Evolutionary conservation across 2,888 invertebrate genomes (phyloP).

Genomic region (Chymomyza caudatula): DNA sequence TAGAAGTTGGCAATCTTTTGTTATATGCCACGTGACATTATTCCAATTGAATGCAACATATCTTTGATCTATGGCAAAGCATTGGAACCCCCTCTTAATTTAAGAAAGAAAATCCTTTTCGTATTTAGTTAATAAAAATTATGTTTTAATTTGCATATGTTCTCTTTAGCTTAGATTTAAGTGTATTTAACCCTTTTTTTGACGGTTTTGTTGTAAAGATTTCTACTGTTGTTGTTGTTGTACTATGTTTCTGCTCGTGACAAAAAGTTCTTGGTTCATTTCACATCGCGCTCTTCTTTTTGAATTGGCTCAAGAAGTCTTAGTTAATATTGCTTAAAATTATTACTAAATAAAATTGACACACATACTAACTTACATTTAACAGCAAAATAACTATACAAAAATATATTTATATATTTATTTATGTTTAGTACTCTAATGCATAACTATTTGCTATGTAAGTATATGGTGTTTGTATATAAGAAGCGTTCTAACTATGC

Average conservation of each 20-base stretch:
- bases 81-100: conserved; percentile 18
- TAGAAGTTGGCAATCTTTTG: conserved; percentile 43
- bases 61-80: conserved; percentile 52
- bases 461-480: conserved; percentile 36
- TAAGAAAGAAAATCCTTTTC: not conserved
- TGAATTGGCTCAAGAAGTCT: conserved; percentile 20
- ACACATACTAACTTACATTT: conserved; percentile 39
- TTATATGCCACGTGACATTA: conserved; percentile 68
- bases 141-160: conserved; percentile 18
- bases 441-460: conserved; percentile 18
- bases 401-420: conserved; percentile 50
- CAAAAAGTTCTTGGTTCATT: conserved; percentile 34
- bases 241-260: conserved; percentile 75
- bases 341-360: conserved; percentile 39
- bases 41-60: conserved; percentile 51
- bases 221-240: conserved; percentile 64
- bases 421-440: no score
- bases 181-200: not conserved
- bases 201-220: conserved; percentile 45
- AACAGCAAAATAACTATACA: conserved; percentile 62
- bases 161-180: conserved; percentile 17
- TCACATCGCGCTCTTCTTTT: not conserved
- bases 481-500: conserved; percentile 61
- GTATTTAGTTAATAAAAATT: not conserved
- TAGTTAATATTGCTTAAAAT: conserved; percentile 35